A percentile compares a stretch with the other conserved stretches of the same genome.
phyloP scores from a whole-genome alignment of 1,140 invertebrate genomes.

The Uloborus diversus region DNA sequence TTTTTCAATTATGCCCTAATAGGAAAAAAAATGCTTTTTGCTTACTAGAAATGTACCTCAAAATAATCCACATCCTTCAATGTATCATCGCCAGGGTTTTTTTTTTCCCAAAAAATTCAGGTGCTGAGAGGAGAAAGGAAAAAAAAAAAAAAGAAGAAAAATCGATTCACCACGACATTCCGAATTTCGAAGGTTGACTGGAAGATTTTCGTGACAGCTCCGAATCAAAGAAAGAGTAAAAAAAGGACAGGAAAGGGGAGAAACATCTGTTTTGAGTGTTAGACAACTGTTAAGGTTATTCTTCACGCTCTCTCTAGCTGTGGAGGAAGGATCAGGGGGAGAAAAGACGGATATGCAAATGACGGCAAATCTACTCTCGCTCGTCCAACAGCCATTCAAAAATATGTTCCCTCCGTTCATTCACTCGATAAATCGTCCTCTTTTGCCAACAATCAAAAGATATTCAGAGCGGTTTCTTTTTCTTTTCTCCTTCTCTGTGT shows the following conservation, averaged over 20 bases:
- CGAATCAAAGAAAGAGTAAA: not conserved
- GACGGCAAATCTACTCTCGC: constrained; percentile 47
- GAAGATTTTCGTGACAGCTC: constrained; percentile 41
- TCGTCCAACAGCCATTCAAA: constrained; percentile 38
- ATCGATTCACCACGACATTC: not conserved
- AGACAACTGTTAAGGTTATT: constrained; percentile 56
- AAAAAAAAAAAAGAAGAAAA: not conserved
- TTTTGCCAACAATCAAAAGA: constrained; percentile 57
- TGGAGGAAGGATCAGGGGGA: not conserved
- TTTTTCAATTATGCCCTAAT: too few species aligned
- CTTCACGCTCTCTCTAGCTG: constrained; percentile 24
- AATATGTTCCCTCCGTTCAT: constrained; percentile 42
- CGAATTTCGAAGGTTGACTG: constrained; percentile 33
- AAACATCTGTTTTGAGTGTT: constrained; percentile 53
- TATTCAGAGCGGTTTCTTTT: constrained; percentile 50
- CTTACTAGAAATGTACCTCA: too few species aligned
- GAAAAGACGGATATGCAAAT: constrained; percentile 50
- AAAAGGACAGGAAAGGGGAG: constrained; percentile 7
- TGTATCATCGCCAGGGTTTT: too few species aligned
- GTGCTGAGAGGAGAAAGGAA: not conserved
- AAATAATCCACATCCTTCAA: too few species aligned
- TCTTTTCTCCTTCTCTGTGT: constrained; percentile 3
- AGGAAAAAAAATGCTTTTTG: too few species aligned
- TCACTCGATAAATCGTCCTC: constrained; percentile 48
- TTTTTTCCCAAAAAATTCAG: not conserved